phyloP scores from a whole-genome alignment of 2,888 invertebrate species.

The Polydrusus pterygomalis region DNA sequence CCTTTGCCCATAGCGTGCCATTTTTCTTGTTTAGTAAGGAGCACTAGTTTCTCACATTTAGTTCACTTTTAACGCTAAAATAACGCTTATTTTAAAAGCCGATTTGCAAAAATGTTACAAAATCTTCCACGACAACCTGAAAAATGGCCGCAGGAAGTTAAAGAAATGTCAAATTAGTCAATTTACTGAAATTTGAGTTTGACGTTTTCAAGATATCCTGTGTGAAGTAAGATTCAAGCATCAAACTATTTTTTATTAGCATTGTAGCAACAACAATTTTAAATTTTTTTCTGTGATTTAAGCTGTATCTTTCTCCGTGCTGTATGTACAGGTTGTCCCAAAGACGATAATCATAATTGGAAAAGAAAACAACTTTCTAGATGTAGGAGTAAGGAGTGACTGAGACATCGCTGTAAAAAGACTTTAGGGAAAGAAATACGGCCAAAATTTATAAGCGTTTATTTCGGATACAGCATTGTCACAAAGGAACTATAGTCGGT shows the following conservation, averaged over 20 bases:
- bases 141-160: constrained; percentile 32
- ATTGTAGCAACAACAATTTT: not conserved
- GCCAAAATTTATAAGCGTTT: too few relatives aligned
- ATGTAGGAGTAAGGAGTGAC: too few relatives aligned
- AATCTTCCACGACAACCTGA: constrained; percentile 35
- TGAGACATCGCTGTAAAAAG: too few relatives aligned
- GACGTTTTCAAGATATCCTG: constrained; percentile 9
- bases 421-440: too few relatives aligned
- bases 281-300: too few relatives aligned
- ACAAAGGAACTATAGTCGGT: too few relatives aligned
- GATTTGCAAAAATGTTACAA: constrained; percentile 54
- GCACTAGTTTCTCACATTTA: constrained; percentile 56
- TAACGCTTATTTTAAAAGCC: constrained; percentile 34
- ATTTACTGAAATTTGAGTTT: too few relatives aligned
- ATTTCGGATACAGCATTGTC: too few relatives aligned
- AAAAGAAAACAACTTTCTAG: too few relatives aligned
- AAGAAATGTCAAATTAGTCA: constrained; percentile 23
- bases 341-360: too few relatives aligned
- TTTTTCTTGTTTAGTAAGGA: constrained; percentile 66
- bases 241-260: not conserved
- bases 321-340: too few relatives aligned
- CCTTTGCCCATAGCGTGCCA: constrained; percentile 94
- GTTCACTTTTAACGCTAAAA: constrained; percentile 19
- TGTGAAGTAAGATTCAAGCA: not conserved
- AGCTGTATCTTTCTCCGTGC: too few relatives aligned